Base-by-base conservation (phyloP, 2,797 vertebrate genomes). In the Manis pentadactyla region DNA sequence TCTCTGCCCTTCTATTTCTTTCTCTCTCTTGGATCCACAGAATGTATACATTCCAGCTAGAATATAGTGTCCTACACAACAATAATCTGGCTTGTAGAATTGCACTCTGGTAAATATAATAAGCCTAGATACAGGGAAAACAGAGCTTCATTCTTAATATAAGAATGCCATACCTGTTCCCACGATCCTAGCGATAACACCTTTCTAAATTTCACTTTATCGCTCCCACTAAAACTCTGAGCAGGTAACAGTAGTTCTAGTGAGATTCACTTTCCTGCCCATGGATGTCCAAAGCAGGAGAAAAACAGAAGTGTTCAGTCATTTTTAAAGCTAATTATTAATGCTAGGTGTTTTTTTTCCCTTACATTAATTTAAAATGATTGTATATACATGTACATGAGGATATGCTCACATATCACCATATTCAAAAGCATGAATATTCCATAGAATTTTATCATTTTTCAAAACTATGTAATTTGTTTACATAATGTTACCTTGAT, bases 321-420 rank as follows among this genome's bases (percentile, higher is more conserved):
- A 12, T 25, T 93, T 91, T 61, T 37, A 77, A 77, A 82, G 49
- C 21, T n/a, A n/a, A n/a, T 71, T 55, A 23, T 71, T 34, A 14
- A 71, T 63, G 19, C 11, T 64, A 31, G 7, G 12, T 46, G 46
- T 31, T 92, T 55, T 66, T 69, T 31, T 31, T 15, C 34, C 2
- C 31, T 89, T 81, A 59, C 4, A 29, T n/a, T 83, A 55, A 79
- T 83, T 46, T 73, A 17, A 93, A 95, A 37, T 51, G 19, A 73
- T 51, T 71, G 0, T 25, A 14, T 39, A 49, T 9, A 42, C 5
- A 15, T 37, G 10, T 55, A 10, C 7, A 12, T 53, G 10, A 79
- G 39, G 10, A 6, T 39, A 31, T 23, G 34, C 7, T 84, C 31
- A 53, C 31, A 25, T 57, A 63, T 27, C 0, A 9, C n/a, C 11